phyloP scores from a whole-genome alignment of 2,113 vertebrate species.

The Tyrannus savana region DNA sequence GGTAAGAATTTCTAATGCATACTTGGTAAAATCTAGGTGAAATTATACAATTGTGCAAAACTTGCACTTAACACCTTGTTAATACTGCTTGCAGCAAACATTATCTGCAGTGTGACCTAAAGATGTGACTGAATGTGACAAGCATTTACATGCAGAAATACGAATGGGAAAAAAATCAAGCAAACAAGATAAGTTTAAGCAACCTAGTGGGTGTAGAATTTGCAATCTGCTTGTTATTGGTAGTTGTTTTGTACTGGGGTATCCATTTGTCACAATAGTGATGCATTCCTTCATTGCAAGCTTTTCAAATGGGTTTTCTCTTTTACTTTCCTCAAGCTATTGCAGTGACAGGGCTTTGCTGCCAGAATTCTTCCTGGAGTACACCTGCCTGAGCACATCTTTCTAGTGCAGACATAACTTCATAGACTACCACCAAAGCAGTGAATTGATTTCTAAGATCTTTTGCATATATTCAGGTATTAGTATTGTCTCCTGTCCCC shows the following conservation, averaged over 20 bases:
- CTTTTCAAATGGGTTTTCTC: background rate
- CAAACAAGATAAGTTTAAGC: background rate
- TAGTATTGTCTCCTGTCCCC: background rate
- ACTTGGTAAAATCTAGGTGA: background rate
- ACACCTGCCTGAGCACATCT: background rate
- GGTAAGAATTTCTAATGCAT: background rate
- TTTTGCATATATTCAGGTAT: background rate
- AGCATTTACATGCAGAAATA: background rate
- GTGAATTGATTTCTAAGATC: background rate
- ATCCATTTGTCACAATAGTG: background rate
- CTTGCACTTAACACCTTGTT: background rate
- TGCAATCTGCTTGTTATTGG: background rate
- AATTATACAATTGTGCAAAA: background rate
- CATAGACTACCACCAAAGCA: background rate
- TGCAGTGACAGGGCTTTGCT: background rate
- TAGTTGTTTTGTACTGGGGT: background rate
- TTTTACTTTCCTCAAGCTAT: background rate
- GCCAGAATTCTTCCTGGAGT: background rate
- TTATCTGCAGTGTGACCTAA: background rate
- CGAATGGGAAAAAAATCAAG: background rate
- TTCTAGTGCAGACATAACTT: background rate
- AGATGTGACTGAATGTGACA: background rate
- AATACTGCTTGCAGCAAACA: background rate
- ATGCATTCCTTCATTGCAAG: background rate
- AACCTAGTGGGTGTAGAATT: background rate